Evolutionary conservation across 2,888 invertebrate species (phyloP), one percentile per base, ranked within the genome.

Genomic region (Drosophila meridionalis): DNA sequence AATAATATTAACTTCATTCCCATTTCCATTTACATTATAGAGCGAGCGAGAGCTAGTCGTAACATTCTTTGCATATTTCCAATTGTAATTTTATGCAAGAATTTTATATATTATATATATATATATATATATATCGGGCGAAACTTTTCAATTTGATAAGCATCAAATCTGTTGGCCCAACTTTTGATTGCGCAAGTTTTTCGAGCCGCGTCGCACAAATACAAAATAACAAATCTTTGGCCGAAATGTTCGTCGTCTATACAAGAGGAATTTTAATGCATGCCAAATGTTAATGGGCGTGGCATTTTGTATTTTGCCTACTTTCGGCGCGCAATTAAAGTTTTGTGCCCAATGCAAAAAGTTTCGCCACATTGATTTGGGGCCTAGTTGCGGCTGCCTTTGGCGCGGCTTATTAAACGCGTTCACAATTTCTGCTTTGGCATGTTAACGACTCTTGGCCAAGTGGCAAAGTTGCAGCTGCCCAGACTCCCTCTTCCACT

Each of bases 101-200:
- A 63, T n/a, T n/a, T n/a, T n/a, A n/a, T 69, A 32, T 34, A 53
- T 38, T 3, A n/a, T 53, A 36, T 53, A 26, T 53, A 53, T 26
- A 66, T 40, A 26, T 34, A 26, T 53, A 56, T 36, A 36, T 36
- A 38, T 55, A 38, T 55, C 14, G 20, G 0, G 12, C 11, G 9
- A 80, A 87, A 88, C 83, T 87, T 87, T 87, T 84, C 85, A 86
- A 87, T 87, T 84, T 82, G 84, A 88, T 88, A 88, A 84, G 74
- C 83, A 84, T 82, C 84, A 82, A 83, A 83, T 78, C 80, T 69
- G 71, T 67, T 69, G 69, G 77, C 77, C 34, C 78, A 86, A 86
- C 85, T 87, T 86, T 86, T 86, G 87, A 87, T 87, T 86, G 86
- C 86, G 69, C 84, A 86, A 86, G 80, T 83, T 83, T 85, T 63